Base-by-base conservation (phyloP, 2,113 vertebrate genomes). In the Plectropomus leopardus region DNA sequence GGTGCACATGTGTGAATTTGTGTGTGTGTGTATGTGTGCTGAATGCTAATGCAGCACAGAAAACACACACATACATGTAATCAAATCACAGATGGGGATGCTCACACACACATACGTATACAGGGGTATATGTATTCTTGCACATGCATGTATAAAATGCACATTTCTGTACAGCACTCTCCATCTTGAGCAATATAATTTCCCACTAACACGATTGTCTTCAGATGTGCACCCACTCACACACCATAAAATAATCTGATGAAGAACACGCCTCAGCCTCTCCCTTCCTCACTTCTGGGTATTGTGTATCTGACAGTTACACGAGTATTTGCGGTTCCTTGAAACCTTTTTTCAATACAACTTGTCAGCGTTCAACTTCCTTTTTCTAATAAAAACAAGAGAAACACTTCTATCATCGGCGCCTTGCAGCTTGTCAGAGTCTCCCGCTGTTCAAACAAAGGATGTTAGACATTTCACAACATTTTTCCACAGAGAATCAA, bases 41-140 rank as follows among this genome's bases (percentile, higher is more conserved):
- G 78, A 83, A 87, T 92, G 54, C 57, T 77, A 89, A 93, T 84
- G 50, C 47, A 50, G 17, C 45, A 30, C 10, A 16, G 42, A 26
- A 69, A 19, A 40, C 44, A 60, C 24, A 48, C 42, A 59, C 44
- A 45, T 21, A 45, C 34, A 36, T n/a, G 54, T 72, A 36, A 57
- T 64, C 21, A 67, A 55, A 51, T 54, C 79, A 72, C 72, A 77
- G 78, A 71, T 53, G 47, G 51, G 16, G 30, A 76, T 17, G n/a
- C 42, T 60, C 34, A 61, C 19, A 51, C 60, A 82, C 40, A 11
- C 30, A 24, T n/a, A 48, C 10, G 58, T 48, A 16, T 75, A 50
- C 36, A 47, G 59, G 13, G 26, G 7, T 34, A 65, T 65, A 36
- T 45, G 64, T 19, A 30, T 65, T 63, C 24, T 72, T 74, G 60